Evolutionary conservation across 2,797 vertebrate genomes (phyloP), one percentile per base, ranked within the genome.

Genomic region (Cossypha niveicapilla): DNA sequence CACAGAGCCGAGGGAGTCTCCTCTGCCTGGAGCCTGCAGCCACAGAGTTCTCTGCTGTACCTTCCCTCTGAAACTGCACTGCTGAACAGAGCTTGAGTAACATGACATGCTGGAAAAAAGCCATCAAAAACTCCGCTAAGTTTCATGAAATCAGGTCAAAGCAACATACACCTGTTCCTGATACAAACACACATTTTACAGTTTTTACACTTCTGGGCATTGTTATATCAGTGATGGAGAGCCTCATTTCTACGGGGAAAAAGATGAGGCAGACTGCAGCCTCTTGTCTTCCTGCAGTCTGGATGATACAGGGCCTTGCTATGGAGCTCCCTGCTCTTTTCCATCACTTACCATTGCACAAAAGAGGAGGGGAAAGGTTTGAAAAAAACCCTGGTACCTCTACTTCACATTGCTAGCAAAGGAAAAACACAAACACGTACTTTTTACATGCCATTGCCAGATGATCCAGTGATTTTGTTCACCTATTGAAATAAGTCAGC

Each of bases 331-430:
- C 66, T n/a, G 8, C 30, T 13, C 0, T 22, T 50, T 60, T 50
- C 32, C 19, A 53, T 17, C 45, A 9, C 21, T 47, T 2, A 1
- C 18, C 21, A 1, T 0, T 2, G 1, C 0, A 1, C 35, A 41
- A 23, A 78, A 63, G 11, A 37, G 4, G 8, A 3, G 7, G 3
- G 3, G 2, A 50, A 77, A 45, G 9, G 48, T 53, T 37, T 21
- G 53, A 2, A 39, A 62, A 71, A 25, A 70, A 10, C 0, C 8
- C 16, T 15, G n/a, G 39, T 28, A 44, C 14, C 44, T 32, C 35
- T 34, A 27, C 60, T 65, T 68, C 16, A 22, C 6, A 3, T n/a
- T 17, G 27, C 53, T 39, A 74, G 68, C 42, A 58, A 63, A 77
- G 18, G 17, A 67, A 48, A 77, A 72, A n/a, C n/a, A 51, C 11